phyloP scores from a whole-genome alignment of 2,113 vertebrate species.

The Trochalopteron elliotii region DNA sequence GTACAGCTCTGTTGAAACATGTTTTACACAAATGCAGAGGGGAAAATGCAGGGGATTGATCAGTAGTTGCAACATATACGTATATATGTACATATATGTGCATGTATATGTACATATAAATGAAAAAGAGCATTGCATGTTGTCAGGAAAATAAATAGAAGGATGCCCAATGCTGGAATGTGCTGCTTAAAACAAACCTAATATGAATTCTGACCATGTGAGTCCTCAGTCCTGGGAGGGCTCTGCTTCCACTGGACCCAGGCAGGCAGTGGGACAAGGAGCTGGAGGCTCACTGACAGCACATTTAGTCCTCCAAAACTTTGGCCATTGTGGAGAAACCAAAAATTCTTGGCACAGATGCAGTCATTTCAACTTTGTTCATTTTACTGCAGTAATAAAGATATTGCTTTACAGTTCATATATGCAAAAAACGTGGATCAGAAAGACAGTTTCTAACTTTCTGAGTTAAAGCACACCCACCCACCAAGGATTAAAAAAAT shows the following conservation, averaged over 20 bases:
- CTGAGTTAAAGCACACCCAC: not conserved
- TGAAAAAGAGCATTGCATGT: not conserved
- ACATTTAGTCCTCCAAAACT: not conserved
- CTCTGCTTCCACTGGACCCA: not conserved
- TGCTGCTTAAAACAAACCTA: not conserved
- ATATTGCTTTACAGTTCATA: not conserved
- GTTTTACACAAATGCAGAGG: not conserved
- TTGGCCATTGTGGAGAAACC: not conserved
- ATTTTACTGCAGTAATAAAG: not conserved
- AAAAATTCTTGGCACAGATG: not conserved
- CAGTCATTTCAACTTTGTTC: not conserved
- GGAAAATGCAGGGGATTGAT: not conserved
- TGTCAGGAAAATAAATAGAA: not conserved
- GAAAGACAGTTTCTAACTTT: not conserved
- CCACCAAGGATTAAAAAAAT: not conserved
- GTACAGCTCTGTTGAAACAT: not conserved
- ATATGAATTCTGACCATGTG: not conserved
- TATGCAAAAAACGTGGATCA: not conserved
- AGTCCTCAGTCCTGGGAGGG: not conserved
- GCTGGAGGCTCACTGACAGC: not conserved
- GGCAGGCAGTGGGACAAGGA: not conserved
- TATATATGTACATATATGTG: too few relatives aligned
- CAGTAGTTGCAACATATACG: not conserved
- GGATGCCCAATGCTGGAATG: not conserved
- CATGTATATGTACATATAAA: not conserved